phyloP scores from a whole-genome alignment of 2,888 invertebrate genomes.

The Ischnura elegans region DNA sequence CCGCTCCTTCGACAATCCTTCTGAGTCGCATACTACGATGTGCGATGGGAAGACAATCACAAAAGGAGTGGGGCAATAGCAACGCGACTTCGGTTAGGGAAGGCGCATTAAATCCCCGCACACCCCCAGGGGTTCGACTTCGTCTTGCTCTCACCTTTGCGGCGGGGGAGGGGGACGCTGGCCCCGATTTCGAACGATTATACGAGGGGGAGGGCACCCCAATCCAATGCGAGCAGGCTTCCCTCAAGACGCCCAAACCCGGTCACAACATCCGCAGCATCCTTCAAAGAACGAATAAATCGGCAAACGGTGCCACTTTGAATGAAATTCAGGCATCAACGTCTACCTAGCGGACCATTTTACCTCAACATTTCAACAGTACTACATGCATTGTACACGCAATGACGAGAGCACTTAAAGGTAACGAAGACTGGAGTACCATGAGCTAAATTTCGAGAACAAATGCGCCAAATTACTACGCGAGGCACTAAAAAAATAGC shows the following conservation, averaged over 20 bases:
- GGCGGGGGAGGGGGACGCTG: too few relatives aligned
- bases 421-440: too few relatives aligned
- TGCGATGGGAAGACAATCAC: neutral
- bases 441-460: too few relatives aligned
- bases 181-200: conserved; percentile 2
- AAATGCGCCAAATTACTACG: too few relatives aligned
- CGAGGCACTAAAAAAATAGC: too few relatives aligned
- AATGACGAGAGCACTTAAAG: too few relatives aligned
- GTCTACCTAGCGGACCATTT: too few relatives aligned
- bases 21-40: neutral
- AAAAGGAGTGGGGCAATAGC: neutral
- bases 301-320: neutral
- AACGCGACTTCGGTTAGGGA: conserved; percentile 7
- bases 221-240: neutral
- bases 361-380: too few relatives aligned
- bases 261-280: neutral
- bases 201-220: neutral
- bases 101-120: neutral
- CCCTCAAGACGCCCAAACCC: neutral
- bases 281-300: neutral
- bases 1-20: neutral
- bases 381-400: too few relatives aligned
- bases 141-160: neutral
- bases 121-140: neutral
- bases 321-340: too few relatives aligned